Base-by-base conservation (phyloP, 2,888 invertebrate genomes). In the Folsomia candida region DNA sequence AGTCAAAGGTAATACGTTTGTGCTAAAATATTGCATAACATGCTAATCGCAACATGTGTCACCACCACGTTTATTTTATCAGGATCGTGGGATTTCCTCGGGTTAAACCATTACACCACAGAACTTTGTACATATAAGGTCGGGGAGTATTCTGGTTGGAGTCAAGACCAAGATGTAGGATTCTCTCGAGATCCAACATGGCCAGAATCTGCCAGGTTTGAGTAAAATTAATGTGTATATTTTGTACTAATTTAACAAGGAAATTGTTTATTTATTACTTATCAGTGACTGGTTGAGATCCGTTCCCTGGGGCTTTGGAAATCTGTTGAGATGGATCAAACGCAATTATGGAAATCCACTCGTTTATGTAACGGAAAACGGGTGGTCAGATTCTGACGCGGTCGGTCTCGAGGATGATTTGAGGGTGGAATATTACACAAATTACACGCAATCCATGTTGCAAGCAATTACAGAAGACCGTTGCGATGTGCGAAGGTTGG, bases 51-150 rank as follows among this genome's bases (percentile, higher is more conserved):
- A n/a, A n/a, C n/a, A n/a, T n/a, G n/a, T n/a, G n/a, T n/a, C n/a
- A n/a, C n/a, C n/a, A n/a, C n/a, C n/a, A n/a, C n/a, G n/a, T n/a
- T n/a, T n/a, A n/a, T n/a, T n/a, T n/a, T n/a, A n/a, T n/a, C n/a
- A n/a, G n/a, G n/a, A n/a, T n/a, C n/a, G n/a, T n/a, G n/a, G n/a
- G n/a, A n/a, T n/a, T n/a, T n/a, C n/a, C n/a, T n/a, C n/a, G 85
- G 84, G 1, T 73, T 84, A 59, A 85, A 85, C 72, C 82, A 83
- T 73, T 85, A 85, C 80, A 81, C 83, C 0, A 78, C 81, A 1
- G 58, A 74, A 24, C 62, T 79, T 4, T n/a, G n/a, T n/a, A n/a
- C n/a, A n/a, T n/a, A n/a, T n/a, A n/a, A n/a, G n/a, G n/a, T n/a
- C n/a, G n/a, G n/a, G n/a, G n/a, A n/a, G 11, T 29, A 60, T n/a